These are phyloP conservation scores for Solenopsis invicta DNA, from an alignment of 1,140 invertebrate genomes.

Conservation along the genomic window DNA sequence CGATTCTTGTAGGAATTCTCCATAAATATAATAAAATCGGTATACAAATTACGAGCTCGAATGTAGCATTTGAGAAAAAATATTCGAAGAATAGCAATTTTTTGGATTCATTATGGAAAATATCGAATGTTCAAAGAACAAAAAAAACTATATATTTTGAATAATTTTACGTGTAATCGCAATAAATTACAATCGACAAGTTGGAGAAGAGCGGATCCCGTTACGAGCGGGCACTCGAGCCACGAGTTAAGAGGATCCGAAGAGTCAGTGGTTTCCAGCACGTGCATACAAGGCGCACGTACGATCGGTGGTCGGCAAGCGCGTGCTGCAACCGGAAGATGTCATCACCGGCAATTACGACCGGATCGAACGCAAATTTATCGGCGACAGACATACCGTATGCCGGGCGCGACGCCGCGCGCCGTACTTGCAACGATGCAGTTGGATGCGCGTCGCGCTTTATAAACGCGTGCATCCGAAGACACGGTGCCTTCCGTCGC, in stretches of 20 bases:
- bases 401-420: not conserved
- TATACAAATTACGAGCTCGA: not conserved
- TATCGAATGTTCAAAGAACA: not conserved
- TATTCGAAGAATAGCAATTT: not conserved
- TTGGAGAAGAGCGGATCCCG: conserved; percentile 13
- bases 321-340: conserved; percentile 59
- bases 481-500: conserved; percentile 67
- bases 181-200: conserved; percentile 27
- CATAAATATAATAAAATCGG: not conserved
- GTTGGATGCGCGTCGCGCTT: conserved; percentile 36
- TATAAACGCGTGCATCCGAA: conserved; percentile 42
- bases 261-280: conserved; percentile 19
- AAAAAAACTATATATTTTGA: not conserved
- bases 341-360: conserved; percentile 57
- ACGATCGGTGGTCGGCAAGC: conserved; percentile 37
- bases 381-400: conserved; percentile 31
- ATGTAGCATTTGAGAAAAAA: not conserved
- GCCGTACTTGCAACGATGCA: conserved; percentile 11
- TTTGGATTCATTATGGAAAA: not conserved
- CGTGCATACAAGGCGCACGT: conserved; percentile 6
- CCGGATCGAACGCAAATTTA: conserved; percentile 52
- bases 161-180: conserved; percentile 32
- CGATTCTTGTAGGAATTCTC: not conserved
- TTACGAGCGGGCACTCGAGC: conserved; percentile 23
- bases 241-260: conserved; percentile 29